phyloP scores from a whole-genome alignment of 2,113 vertebrate species.

The Burhinus bistriatus region DNA sequence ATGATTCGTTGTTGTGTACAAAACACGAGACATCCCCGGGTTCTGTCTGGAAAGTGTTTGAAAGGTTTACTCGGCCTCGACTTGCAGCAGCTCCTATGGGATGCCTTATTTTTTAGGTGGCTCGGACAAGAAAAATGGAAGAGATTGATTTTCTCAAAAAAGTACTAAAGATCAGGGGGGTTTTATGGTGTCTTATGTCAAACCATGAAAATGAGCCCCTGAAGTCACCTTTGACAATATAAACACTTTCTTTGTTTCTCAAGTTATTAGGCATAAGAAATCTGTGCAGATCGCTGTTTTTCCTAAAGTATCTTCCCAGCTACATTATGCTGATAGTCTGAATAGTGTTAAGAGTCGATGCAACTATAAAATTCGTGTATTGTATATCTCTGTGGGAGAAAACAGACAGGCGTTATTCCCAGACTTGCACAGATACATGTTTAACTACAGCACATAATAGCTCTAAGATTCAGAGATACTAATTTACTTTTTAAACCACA shows the following conservation, averaged over 20 bases:
- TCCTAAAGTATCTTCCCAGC: neutral
- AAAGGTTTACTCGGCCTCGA: neutral
- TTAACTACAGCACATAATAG: neutral
- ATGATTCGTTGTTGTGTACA: conserved; percentile 11
- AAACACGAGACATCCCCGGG: neutral
- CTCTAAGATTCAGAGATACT: neutral
- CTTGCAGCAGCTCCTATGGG: neutral
- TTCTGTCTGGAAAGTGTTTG: conserved; percentile 29
- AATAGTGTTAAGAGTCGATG: neutral
- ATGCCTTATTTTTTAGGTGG: neutral
- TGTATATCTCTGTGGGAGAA: neutral
- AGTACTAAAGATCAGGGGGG: neutral
- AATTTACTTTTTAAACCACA: conserved; percentile 39
- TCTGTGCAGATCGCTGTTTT: neutral
- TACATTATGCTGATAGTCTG: neutral
- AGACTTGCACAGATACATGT: neutral
- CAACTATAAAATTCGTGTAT: neutral
- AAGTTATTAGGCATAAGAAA: neutral
- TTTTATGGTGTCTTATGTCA: neutral
- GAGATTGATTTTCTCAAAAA: neutral
- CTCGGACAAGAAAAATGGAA: neutral
- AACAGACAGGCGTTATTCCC: neutral
- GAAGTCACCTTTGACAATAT: neutral
- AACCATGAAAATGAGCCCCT: neutral
- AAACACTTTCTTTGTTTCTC: neutral